Conservation (phyloP, 1,140 invertebrate genomes). For the Bemisia tabaci region DNA sequence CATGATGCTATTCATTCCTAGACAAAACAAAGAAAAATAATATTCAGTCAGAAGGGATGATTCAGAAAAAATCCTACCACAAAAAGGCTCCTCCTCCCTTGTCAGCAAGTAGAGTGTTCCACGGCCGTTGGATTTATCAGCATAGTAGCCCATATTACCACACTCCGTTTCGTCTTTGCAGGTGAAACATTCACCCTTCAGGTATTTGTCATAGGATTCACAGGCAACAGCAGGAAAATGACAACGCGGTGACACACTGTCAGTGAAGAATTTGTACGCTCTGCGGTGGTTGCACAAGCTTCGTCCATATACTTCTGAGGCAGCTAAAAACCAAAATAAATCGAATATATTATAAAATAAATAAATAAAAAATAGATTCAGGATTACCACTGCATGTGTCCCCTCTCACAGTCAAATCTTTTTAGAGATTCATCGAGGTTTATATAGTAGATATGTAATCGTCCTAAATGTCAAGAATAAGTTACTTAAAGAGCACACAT, state of each 20-base stretch:
- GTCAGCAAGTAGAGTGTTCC: conserved; percentile 76
- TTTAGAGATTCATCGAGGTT: too few relatives aligned
- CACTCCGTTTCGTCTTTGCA: conserved; percentile 49
- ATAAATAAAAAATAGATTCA: neutral
- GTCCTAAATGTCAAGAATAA: too few relatives aligned
- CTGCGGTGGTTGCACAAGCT: conserved; percentile 81
- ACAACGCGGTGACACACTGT: conserved; percentile 78
- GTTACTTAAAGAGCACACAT: too few relatives aligned
- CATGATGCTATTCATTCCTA: too few relatives aligned
- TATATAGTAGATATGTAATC: too few relatives aligned
- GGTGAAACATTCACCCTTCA: conserved; percentile 57
- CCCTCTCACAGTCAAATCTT: too few relatives aligned
- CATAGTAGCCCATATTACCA: conserved; percentile 89
- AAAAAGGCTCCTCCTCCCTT: conserved; percentile 82
- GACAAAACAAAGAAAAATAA: too few relatives aligned
- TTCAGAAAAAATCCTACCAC: conserved; percentile 58
- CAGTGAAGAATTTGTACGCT: conserved; percentile 86
- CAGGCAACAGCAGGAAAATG: conserved; percentile 80
- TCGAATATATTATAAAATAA: conserved; percentile 2
- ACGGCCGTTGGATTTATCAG: conserved; percentile 59
- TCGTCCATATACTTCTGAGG: conserved; percentile 66
- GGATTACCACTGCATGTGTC: too few relatives aligned
- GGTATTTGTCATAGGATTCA: conserved; percentile 67
- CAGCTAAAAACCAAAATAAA: conserved; percentile 29
- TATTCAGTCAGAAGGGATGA: too few relatives aligned